phyloP scores from a whole-genome alignment of 2,113 vertebrate genomes.

The Proterorhinus semilunaris region DNA sequence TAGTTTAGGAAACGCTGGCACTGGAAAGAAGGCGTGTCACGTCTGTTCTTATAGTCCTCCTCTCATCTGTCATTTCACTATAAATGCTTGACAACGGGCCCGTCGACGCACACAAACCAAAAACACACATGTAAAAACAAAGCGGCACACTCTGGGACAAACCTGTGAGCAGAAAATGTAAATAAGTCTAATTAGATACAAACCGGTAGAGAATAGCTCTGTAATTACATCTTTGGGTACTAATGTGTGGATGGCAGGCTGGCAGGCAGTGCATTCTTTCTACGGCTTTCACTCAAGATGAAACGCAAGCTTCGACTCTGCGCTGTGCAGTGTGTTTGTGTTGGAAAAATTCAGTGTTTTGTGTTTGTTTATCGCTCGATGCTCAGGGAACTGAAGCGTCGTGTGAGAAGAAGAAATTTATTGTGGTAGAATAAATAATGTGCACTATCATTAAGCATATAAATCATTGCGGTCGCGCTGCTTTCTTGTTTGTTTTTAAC shows the following conservation, averaged over 20 bases:
- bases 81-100: constrained; percentile 62
- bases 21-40: constrained; percentile 23
- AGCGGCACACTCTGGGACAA: not conserved
- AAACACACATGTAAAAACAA: constrained; percentile 31
- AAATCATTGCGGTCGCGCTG: constrained; percentile 49
- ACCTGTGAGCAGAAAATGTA: constrained; percentile 52
- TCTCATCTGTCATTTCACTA: constrained; percentile 46
- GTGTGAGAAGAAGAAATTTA: constrained; percentile 47
- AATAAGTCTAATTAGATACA: constrained; percentile 68
- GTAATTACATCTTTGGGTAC: constrained; percentile 67
- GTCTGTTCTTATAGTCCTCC: constrained; percentile 23
- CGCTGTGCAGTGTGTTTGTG: constrained; percentile 56
- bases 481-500: constrained; percentile 35
- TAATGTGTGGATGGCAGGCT: constrained; percentile 58
- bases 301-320: constrained; percentile 51
- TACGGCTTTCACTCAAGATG: constrained; percentile 58
- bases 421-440: constrained; percentile 54
- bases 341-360: constrained; percentile 58
- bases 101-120: constrained; percentile 59
- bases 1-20: constrained; percentile 43
- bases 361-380: constrained; percentile 65
- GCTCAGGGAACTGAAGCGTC: constrained; percentile 55
- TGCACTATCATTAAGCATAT: constrained; percentile 56
- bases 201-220: constrained; percentile 57
- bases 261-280: constrained; percentile 60